phyloP scores from a whole-genome alignment of 2,113 vertebrate species.

The Mus musculus region DNA sequence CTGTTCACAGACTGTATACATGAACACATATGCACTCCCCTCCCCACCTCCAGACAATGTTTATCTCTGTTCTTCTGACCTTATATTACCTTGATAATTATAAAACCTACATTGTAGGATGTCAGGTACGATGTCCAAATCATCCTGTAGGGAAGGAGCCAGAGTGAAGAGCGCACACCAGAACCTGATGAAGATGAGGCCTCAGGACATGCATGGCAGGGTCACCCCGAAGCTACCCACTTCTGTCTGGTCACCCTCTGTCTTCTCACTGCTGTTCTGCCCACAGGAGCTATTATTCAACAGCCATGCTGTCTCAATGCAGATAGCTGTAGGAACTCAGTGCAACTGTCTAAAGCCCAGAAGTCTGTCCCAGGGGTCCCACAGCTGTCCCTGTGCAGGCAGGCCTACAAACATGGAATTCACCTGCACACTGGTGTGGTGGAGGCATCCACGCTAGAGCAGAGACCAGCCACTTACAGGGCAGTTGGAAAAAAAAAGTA shows the following conservation, averaged over 20 bases:
- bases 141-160: not conserved
- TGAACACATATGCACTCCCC: not conserved
- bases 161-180: accelerated
- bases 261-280: not conserved
- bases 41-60: no score
- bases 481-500: not conserved
- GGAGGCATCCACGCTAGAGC: not conserved
- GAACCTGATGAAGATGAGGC: not conserved
- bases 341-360: not conserved
- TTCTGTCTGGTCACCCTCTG: not conserved
- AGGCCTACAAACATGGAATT: not conserved
- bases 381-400: not conserved
- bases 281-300: not conserved
- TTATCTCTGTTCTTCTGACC: not conserved
- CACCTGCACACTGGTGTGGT: accelerated
- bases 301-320: not conserved
- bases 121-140: not conserved
- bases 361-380: not conserved
- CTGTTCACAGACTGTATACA: not conserved
- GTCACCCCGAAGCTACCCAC: not conserved
- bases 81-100: not conserved
- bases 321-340: not conserved
- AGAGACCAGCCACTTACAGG: not conserved
- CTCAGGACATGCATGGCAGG: accelerated
- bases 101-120: not conserved